phyloP scores from a whole-genome alignment of 2,888 invertebrate species.

The Endotricha flammealis region DNA sequence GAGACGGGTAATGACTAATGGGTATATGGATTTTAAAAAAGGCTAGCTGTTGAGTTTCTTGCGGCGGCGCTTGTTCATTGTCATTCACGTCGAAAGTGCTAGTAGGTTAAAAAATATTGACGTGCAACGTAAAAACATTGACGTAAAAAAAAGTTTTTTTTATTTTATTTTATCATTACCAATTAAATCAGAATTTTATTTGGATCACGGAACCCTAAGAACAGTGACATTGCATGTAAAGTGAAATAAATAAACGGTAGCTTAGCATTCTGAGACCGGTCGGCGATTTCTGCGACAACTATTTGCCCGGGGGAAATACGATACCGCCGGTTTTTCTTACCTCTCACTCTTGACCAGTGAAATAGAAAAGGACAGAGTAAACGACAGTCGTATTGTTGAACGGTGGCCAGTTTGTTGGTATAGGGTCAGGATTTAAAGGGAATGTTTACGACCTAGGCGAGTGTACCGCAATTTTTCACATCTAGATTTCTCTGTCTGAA shows the following conservation, averaged over 20 bases:
- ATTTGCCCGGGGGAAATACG: background rate
- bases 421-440: constrained; percentile 21
- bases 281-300: constrained; percentile 4
- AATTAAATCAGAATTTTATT: no score
- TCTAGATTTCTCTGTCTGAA: constrained; percentile 21
- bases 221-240: constrained; percentile 17
- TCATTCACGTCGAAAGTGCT: no score
- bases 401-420: background rate
- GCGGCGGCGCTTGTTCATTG: no score
- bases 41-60: no score
- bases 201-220: no score
- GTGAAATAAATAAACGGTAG: constrained; percentile 23
- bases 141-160: no score
- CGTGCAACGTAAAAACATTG: no score
- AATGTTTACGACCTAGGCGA: constrained; percentile 24
- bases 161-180: no score
- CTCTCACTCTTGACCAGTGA: background rate
- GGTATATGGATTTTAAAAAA: no score
- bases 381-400: background rate
- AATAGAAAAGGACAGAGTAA: background rate
- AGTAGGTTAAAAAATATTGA: no score
- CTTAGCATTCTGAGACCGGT: constrained; percentile 16
- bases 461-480: constrained; percentile 24
- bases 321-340: background rate
- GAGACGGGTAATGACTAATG: no score